Evolutionary conservation across 2,888 invertebrate species (phyloP), one percentile per base, ranked within the genome.

Genomic region (Marasmarcha lunaedactyla): DNA sequence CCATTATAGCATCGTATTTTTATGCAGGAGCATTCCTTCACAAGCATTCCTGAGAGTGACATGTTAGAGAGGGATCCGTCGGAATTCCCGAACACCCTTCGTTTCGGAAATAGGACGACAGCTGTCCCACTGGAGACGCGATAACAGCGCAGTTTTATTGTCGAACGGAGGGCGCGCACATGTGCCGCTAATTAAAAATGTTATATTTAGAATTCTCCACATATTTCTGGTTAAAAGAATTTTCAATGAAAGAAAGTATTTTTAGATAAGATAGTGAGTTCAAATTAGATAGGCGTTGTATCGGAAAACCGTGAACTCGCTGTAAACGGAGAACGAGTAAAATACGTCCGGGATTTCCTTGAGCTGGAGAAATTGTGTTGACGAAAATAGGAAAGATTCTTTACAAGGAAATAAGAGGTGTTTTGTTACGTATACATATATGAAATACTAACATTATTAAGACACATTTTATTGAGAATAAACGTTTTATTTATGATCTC

Each of bases 31-130:
- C 20, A 20, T 20, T 20, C 30, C 4, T 30, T 30, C 12, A 11
- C 30, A 11, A 11, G 10, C 30, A 30, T 10, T 30, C 12, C 30
- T 11, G 30, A 11, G n/a, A 30, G 36, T 15, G 13, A 35, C 13
- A 35, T 14, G 9, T 35, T 13, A 5, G 20, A 3, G 14, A 14
- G 13, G 14, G 41, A 48, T 47, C 50, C 47, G 48, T 50, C 44
- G 49, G 55, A 57, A 52, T 53, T 52, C 52, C 57, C 59, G 59
- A 20, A 63, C 63, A 62, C 68, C 68, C 70, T 61, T 59, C 61
- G 56, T 57, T 59, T 66, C 71, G 59, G 66, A 79, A 78, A 78
- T 78, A 76, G 70, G 65, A 57, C 57, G 71, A 73, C 79, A 81
- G 77, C 77, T 78, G 77, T 70, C 68, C 57, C 55, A 54, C 52